Evolutionary conservation across 2,888 invertebrate genomes (phyloP), one percentile per base, ranked within the genome.

Genomic region (Epinotia bilunana): DNA sequence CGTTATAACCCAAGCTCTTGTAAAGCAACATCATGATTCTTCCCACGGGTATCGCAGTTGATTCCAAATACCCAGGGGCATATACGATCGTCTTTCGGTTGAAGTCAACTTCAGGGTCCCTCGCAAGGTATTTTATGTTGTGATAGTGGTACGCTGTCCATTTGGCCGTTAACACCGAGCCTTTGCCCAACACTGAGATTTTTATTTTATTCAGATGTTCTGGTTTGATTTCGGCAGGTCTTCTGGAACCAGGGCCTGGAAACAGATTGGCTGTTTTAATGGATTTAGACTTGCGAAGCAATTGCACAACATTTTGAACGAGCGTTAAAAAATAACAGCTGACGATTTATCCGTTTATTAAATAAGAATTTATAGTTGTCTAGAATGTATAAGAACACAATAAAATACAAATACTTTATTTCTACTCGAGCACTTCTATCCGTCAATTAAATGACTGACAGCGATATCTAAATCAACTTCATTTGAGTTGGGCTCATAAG

Each of bases 1-100:
- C 87, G 16, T 91, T 91, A 46, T 90, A 92, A 0, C 87, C 89
- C 60, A 86, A 46, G 1, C 81, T 81, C 65, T 81, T 86, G 69
- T 91, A 93, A 0, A 78, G 61, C 0, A 75, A 67, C 2, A 83
- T 87, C 1, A 86, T 69, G 0, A 79, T 71, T 3, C 74, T 62
- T 0, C 86, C 87, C 0, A 84, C 75, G 0, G 84, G 80, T 53
- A 85, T 83, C 9, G 68, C 80, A 0, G 90, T 87, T 9, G 85
- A 87, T 46, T 92, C 92, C 78, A 90, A 53, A 70, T 81, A 93
- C 0, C 92, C 92, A 0, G 89, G 88, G 0, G 88, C 84, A 58
- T 87, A 92, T 23, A 93, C 4, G 11, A 88, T 2, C 0, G 90
- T 91, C 71, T 83, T 88, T 72, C 82, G 89, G 0, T 73, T 83